Base-by-base conservation (phyloP, 2,888 invertebrate genomes). In the Mallateleia sp. region DNA sequence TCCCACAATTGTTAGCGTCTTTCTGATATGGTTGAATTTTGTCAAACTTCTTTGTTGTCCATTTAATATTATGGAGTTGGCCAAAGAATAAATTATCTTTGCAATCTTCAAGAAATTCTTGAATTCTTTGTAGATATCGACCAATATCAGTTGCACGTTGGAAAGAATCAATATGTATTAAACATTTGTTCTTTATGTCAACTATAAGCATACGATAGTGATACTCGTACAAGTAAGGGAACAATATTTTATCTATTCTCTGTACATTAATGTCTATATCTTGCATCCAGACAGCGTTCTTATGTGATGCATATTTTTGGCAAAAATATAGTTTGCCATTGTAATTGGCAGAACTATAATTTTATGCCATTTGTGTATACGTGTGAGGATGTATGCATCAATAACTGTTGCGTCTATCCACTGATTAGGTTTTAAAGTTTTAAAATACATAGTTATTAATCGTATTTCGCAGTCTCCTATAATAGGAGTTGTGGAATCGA, bases 101-200 rank as follows among this genome's bases (percentile, higher is more conserved):
- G 25, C 67, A 24, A 0, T 14, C 6, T n/a, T 34, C 24, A 8
- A 58, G 58, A 20, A 66, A 45, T 24, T 18, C 1, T 34, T 42
- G 3, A 28, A 62, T 34, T n/a, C 52, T 2, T 2, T 14, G 7
- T 1, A 34, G 14, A 14, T 20, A 24, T 50, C 71, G 8, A 0
- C 54, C 20, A 3, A 3, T 28, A 54, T 74, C 38, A 5, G 6
- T 6, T 11, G 67, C 50, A 18, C 42, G 50, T 20, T n/a, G 28
- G 5, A 50, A 14, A 2, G 71, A 28, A 54, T 80, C 71, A n/a
- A 69, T 22, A 20, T 71, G 71, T 62, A 54, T 80, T 32, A 38
- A 9, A 11, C 0, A 62, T n/a, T 18, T 38, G 42, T 28, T 28
- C 9, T 20, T 52, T 4, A 25, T 52, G 18, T 84, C 28, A 14